These are phyloP conservation scores for Bhutanitis thaidina DNA, from an alignment of 2,888 invertebrate genomes.

Conservation along the genomic window DNA sequence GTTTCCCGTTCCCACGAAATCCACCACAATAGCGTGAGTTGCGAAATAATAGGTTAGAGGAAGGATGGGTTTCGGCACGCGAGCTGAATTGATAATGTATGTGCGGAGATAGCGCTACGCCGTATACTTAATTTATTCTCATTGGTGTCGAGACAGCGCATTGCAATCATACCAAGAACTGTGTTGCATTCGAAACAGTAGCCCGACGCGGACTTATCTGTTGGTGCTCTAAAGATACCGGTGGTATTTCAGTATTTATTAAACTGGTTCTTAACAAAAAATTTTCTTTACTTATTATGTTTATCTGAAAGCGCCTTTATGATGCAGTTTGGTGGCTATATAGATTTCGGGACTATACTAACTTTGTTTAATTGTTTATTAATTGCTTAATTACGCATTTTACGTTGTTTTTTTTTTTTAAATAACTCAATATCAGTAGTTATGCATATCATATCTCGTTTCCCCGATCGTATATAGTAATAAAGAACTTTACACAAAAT, in stretches of 20 bases:
- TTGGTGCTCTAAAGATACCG: background rate
- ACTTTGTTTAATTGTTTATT: no score
- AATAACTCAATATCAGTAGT: no score
- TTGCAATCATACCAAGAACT: slow-evolving; percentile 12
- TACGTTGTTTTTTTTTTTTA: no score
- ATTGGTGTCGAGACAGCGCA: slow-evolving; percentile 9
- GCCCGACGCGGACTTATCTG: slow-evolving; percentile 1
- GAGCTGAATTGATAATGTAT: slow-evolving; percentile 25
- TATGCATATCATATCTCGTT: no score
- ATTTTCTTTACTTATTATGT: no score
- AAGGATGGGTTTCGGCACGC: slow-evolving; percentile 30
- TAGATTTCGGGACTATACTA: no score
- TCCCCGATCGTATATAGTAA: no score
- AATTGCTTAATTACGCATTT: no score
- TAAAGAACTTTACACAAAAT: no score
- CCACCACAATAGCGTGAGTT: slow-evolving; percentile 35
- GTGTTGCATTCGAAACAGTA: slow-evolving; percentile 11
- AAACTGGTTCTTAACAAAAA: no score
- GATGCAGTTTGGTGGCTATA: no score
- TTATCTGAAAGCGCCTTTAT: no score
- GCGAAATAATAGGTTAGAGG: slow-evolving; percentile 39
- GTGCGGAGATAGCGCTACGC: slow-evolving; percentile 2
- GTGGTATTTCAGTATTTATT: slow-evolving; percentile 5
- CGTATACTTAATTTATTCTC: slow-evolving; percentile 16
- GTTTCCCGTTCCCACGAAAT: slow-evolving; percentile 58